Evolutionary conservation across 2,797 vertebrate genomes (phyloP).

Genomic region (Falco columbarius): DNA sequence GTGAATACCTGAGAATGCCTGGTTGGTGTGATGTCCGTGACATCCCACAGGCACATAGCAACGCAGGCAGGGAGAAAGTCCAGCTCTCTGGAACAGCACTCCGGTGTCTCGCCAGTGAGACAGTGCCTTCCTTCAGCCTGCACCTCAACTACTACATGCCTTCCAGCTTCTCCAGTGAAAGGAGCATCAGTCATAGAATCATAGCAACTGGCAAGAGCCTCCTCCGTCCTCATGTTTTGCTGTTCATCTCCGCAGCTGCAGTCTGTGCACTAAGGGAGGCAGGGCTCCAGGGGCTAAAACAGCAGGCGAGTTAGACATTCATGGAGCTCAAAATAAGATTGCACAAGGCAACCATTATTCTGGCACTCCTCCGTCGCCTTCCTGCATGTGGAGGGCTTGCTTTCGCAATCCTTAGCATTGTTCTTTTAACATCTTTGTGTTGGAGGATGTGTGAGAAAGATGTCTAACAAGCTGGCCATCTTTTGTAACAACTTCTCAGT

Average conservation of each 20-base stretch:
- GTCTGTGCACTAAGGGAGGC: neutral
- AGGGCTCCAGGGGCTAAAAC: neutral
- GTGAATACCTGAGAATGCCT: accelerated
- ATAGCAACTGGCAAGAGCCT: neutral
- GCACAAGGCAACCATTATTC: neutral
- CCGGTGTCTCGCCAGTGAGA: neutral
- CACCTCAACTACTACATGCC: neutral
- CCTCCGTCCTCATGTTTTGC: neutral
- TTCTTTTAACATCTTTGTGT: neutral
- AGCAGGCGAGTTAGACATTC: neutral
- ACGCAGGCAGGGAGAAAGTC: neutral
- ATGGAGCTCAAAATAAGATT: neutral
- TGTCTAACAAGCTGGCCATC: neutral
- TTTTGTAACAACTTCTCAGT: neutral
- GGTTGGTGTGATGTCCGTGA: neutral
- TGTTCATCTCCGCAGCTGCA: neutral
- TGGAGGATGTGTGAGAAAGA: accelerated
- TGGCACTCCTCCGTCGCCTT: neutral
- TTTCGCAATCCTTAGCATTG: neutral
- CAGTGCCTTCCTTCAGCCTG: neutral
- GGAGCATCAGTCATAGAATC: neutral
- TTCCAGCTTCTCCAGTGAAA: neutral
- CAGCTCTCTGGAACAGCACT: neutral
- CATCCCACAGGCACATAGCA: accelerated
- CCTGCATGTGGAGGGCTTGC: neutral